Evolutionary conservation across 2,888 invertebrate genomes (phyloP), one percentile per base, ranked within the genome.

Genomic region (Tineola bisselliella): DNA sequence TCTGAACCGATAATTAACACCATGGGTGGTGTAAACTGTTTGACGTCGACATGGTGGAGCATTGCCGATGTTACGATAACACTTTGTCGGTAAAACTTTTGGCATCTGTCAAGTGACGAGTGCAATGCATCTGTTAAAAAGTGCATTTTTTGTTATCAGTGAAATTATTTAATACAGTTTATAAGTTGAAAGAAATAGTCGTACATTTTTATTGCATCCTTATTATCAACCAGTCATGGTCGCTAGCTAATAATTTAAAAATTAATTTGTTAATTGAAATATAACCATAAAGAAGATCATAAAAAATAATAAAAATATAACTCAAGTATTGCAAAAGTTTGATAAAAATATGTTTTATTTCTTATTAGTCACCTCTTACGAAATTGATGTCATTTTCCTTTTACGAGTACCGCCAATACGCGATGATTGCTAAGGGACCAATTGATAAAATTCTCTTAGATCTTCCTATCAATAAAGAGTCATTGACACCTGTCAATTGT

Each of bases 1-100:
- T 6, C n/a, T 12, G 10, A 5, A 19, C 56, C 56, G 61, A 61
- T 62, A 33, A 61, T 65, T 63, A 64, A 58, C 62, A 62, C 65
- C 61, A 64, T 62, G 61, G 61, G 62, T 62, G 65, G 64, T 62
- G 60, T 61, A 58, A 62, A 66, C 10, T 17, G 15, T 18, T 17
- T 13, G 18, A 13, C 48, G 48, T 48, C 48, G 25, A 25, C 25
- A 54, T 25, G 54, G 18, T 10, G 13, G 48, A 17, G 5, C 15
- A 48, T 58, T 13, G 17, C 12, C 33, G 61, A 63, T 57, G 60
- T 8, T 11, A 38, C 25, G 58, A 61, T 64, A 64, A 52, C 56
- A n/a, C 61, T 62, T 61, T 62, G 62, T 62, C 62, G 62, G 62
- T 60, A n/a, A 30, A 1, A 13, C 31, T n/a, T 17, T n/a, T 12